Conservation (phyloP, 2,888 invertebrate species). For the Drosophila hamatofila region DNA sequence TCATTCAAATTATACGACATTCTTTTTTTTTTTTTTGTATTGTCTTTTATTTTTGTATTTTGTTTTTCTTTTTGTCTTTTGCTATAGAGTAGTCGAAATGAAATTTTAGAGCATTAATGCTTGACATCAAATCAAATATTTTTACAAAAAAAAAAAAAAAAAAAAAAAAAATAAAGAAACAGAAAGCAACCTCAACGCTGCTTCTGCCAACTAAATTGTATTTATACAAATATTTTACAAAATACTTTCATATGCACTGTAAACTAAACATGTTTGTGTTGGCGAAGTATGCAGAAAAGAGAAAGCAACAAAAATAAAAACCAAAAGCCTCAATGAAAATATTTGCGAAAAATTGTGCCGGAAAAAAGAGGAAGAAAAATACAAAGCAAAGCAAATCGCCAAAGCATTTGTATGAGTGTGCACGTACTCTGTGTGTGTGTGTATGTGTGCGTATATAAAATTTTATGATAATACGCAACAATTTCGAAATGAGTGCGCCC, state of each 20-base stretch:
- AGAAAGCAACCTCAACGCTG: conserved; percentile 29
- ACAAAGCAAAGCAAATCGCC: conserved; percentile 48
- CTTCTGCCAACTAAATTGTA: conserved; percentile 38
- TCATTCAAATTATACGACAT: conserved; percentile 63
- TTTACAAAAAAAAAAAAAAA: conserved; percentile 13
- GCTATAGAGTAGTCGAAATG: conserved; percentile 25
- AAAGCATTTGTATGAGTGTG: conserved; percentile 59
- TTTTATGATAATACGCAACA: conserved; percentile 79
- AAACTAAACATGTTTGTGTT: conserved; percentile 24
- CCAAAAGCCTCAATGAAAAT: conserved; percentile 38
- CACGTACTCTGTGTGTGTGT: conserved; percentile 52
- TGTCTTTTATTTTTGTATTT: conserved; percentile 2
- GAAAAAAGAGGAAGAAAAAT: conserved; percentile 23
- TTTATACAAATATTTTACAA: conserved; percentile 26
- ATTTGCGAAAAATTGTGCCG: conserved; percentile 29
- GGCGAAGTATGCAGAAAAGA: conserved; percentile 7
- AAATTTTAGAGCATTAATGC: conserved; percentile 41
- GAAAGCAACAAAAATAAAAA: background rate
- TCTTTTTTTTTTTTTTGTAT: conserved; percentile 1
- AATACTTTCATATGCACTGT: conserved; percentile 22
- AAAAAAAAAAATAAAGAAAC: too few species aligned
- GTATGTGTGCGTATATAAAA: conserved; percentile 48
- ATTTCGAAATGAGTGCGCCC: conserved; percentile 72
- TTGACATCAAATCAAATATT: conserved; percentile 54
- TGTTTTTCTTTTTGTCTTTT: background rate